Conservation (phyloP, 2,113 vertebrate species). For the Strix uralensis region DNA sequence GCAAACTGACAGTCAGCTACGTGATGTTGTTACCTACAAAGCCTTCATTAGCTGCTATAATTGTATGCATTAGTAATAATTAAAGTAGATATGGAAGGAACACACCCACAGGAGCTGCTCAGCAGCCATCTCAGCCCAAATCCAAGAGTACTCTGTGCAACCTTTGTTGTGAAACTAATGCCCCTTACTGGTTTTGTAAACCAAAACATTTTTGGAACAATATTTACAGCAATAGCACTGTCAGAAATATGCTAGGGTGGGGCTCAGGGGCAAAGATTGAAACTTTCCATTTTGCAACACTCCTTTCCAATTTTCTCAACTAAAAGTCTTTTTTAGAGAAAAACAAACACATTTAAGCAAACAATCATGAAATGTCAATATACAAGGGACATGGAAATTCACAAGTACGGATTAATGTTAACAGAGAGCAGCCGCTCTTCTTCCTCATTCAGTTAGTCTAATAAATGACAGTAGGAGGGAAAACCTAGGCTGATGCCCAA, state of each 20-base stretch:
- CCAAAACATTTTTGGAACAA: neutral
- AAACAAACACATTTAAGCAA: neutral
- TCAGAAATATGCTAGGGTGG: neutral
- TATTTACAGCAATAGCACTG: neutral
- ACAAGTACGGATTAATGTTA: neutral
- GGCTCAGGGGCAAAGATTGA: neutral
- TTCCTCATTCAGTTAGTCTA: neutral
- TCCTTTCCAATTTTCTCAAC: neutral
- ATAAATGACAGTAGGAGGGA: neutral
- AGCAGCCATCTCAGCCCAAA: neutral
- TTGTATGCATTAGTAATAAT: neutral
- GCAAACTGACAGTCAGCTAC: neutral
- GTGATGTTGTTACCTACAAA: fast-evolving
- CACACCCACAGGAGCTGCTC: neutral
- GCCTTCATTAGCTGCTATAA: neutral
- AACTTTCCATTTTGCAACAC: neutral
- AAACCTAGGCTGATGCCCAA: neutral
- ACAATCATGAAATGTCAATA: neutral
- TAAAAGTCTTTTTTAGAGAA: neutral
- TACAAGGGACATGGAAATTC: neutral
- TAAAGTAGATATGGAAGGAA: neutral
- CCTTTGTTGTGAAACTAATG: neutral
- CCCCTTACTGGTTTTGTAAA: neutral
- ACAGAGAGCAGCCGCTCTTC: neutral
- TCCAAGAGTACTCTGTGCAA: neutral